Conservation (phyloP, 2,113 vertebrate species). For the Illadopsis cleaveri region DNA sequence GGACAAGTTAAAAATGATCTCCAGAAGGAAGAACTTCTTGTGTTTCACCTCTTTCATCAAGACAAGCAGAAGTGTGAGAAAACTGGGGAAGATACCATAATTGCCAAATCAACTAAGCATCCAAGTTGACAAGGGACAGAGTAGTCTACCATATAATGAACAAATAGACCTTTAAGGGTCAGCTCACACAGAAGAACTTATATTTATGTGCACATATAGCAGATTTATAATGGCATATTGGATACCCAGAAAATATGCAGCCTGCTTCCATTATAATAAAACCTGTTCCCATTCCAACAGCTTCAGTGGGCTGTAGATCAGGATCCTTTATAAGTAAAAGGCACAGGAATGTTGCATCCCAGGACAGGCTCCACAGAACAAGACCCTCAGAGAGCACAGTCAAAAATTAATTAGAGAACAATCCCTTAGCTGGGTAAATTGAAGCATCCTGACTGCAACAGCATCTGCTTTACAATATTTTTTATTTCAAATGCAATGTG, state of each 20-base stretch:
- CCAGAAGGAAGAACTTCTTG: background rate
- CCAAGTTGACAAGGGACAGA: slow-evolving; percentile 13
- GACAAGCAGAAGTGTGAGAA: background rate
- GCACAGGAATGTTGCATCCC: background rate
- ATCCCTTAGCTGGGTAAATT: background rate
- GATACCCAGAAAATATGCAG: background rate
- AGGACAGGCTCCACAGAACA: background rate
- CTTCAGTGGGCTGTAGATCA: background rate
- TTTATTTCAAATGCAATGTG: background rate
- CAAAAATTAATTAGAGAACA: background rate
- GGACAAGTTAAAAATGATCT: background rate
- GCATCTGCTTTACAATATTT: background rate
- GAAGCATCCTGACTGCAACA: background rate
- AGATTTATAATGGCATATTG: slow-evolving; percentile 7
- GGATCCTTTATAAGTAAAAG: background rate
- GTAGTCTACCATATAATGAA: background rate
- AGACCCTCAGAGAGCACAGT: background rate
- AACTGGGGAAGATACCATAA: background rate
- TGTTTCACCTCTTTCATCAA: background rate
- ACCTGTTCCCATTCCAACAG: background rate
- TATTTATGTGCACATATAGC: slow-evolving; percentile 6
- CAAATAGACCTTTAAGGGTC: background rate
- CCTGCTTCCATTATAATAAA: background rate
- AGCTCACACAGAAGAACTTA: background rate
- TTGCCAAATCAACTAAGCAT: slow-evolving; percentile 17